A percentile compares a stretch with the other conserved stretches of the same genome.
Conservation (phyloP, 2,888 invertebrate species). For the Sisyra nigra region DNA sequence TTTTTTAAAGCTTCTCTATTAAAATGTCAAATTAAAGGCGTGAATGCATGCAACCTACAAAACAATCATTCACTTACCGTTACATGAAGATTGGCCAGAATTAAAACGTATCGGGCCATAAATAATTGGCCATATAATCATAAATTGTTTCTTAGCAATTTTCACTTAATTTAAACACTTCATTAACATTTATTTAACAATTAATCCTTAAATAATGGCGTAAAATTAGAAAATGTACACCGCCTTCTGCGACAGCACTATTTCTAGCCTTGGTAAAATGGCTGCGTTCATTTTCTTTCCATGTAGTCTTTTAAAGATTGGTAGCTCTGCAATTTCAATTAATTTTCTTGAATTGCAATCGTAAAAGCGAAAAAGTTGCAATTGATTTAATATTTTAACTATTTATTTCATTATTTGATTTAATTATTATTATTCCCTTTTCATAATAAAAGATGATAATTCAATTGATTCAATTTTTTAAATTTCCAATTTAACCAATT, state of each 20-base stretch:
- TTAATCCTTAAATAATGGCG: conserved; percentile 6
- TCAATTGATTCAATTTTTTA: background rate
- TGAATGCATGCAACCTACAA: conserved; percentile 4
- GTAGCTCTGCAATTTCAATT: too few species aligned
- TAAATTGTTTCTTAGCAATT: background rate
- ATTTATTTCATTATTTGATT: background rate
- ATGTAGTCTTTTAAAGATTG: too few species aligned
- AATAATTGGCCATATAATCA: background rate
- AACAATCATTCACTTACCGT: background rate
- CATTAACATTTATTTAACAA: background rate
- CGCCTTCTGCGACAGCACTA: conserved; percentile 9
- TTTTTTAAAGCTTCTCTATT: background rate
- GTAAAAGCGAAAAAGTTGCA: too few species aligned
- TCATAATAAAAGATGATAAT: too few species aligned
- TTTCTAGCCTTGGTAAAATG: conserved; percentile 5
- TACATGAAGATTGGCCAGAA: background rate
- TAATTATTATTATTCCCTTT: too few species aligned
- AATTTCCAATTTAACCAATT: too few species aligned
- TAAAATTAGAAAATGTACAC: conserved; percentile 5
- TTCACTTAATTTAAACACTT: background rate
- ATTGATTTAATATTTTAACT: background rate
- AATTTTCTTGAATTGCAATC: too few species aligned
- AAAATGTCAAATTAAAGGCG: conserved; percentile 7
- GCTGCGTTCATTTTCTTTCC: background rate
- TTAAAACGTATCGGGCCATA: background rate